phyloP scores from a whole-genome alignment of 2,888 invertebrate genomes.

The Heliconius charithonia region DNA sequence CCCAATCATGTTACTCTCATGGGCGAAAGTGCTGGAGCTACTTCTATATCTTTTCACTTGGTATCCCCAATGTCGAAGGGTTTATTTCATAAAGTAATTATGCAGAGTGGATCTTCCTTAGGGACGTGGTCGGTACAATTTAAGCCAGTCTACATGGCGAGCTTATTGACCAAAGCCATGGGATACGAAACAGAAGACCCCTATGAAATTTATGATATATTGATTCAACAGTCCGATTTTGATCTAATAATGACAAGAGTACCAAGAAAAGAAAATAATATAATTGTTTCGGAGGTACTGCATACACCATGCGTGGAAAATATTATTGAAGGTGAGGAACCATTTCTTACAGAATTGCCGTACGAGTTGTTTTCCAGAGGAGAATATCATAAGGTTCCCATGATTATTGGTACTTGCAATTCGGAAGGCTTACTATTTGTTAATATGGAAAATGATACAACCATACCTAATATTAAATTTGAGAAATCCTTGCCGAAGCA shows the following conservation, averaged over 20 bases:
- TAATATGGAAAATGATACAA: constrained; percentile 62
- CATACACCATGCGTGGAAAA: constrained; percentile 68
- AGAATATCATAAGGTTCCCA: constrained; percentile 67
- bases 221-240: constrained; percentile 61
- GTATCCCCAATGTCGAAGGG: constrained; percentile 72
- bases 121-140: constrained; percentile 68
- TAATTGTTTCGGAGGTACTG: constrained; percentile 61
- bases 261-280: constrained; percentile 61
- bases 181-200: constrained; percentile 61
- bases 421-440: constrained; percentile 67
- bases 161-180: constrained; percentile 66
- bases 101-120: constrained; percentile 71
- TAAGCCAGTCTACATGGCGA: constrained; percentile 64
- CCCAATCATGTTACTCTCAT: constrained; percentile 68
- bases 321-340: constrained; percentile 64
- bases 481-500: constrained; percentile 67
- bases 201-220: constrained; percentile 61
- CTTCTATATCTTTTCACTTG: constrained; percentile 67
- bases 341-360: constrained; percentile 67
- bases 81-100: constrained; percentile 70
- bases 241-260: constrained; percentile 66
- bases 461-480: constrained; percentile 57
- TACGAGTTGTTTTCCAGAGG: constrained; percentile 60
- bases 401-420: constrained; percentile 65
- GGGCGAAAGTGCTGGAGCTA: constrained; percentile 73